Base-by-base conservation (phyloP, 2,888 invertebrate genomes). In the Cosmorhoe ocellata region DNA sequence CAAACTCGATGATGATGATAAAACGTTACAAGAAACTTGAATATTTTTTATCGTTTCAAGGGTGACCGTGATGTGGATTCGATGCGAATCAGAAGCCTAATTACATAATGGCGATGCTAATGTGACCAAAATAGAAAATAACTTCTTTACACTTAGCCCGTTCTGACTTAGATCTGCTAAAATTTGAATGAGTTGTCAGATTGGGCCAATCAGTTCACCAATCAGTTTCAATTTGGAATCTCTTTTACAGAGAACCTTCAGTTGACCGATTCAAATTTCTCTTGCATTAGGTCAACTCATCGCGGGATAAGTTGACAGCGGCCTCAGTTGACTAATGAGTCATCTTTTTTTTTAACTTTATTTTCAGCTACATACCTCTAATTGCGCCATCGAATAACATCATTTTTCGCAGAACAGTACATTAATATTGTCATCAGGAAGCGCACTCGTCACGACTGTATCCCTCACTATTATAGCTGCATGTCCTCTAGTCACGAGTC, bases 341-440 rank as follows among this genome's bases (percentile, higher is more conserved):
- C n/a, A n/a, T n/a, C n/a, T 47, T 3, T 18, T 18, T 18, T 18
- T 18, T 18, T 18, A 3, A 18, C 18, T 3, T 18, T 18, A 18
- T 2, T 18, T 3, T 18, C n/a, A 39, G 13, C 32, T 33, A 9
- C 9, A 33, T 9, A 22, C 34, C 34, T 33, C 33, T 33, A 9
- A 33, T 18, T 18, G 2, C 18, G 4, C 18, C 18, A 18, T 3
- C 4, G 18, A 18, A 18, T 18, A 18, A 18, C 18, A 18, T 4
- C 18, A 18, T 18, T 18, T 18, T 18, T 18, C 4, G n/a, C n/a
- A n/a, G n/a, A n/a, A 18, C 18, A 2, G 18, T 18, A 32, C 8
- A 6, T 43, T 43, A n/a, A n/a, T n/a, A 46, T 33, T 58, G 59
- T 50, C 52, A 54, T 52, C 51, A 59, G 62, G 62, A 62, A 62